Evolutionary conservation across 2,888 invertebrate genomes (phyloP), one percentile per base, ranked within the genome.

Genomic region (Erebia epiphron): DNA sequence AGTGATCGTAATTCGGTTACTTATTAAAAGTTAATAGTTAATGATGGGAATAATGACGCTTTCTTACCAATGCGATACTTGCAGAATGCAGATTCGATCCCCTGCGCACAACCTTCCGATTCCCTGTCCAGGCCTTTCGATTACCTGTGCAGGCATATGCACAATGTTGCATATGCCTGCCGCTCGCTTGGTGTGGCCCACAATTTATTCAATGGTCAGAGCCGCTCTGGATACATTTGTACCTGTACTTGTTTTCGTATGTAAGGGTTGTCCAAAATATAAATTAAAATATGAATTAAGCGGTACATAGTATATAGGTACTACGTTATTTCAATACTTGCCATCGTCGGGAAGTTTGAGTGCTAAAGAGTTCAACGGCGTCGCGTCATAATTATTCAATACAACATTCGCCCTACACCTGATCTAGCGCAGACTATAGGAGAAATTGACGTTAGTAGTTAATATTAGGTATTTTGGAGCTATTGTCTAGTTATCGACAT

Each of bases 151-250:
- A 79, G 74, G 78, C 76, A 78, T 75, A 76, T 73, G 76, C 77
- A 75, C 76, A 74, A 73, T 74, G 71, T 72, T 74, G 76, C 74
- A 76, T 75, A 75, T 76, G 68, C 77, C 70, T 74, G 75, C 74
- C 75, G 74, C 71, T 74, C 75, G 75, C 74, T 65, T 69, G 64
- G 76, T 78, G 79, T 78, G 78, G 80, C 77, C 78, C 76, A 79
- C 84, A 83, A 87, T 89, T 89, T 89, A 89, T 90, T 87, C 86
- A 90, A 89, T 88, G 84, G 83, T 84, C 82, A 81, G 83, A 85
- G 84, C 80, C 82, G 83, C 83, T 83, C 79, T 79, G 83, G 84
- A 83, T 85, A 81, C 83, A 81, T 80, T 76, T 76, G 76, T 83
- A 85, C 84, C 81, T 83, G 85, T 85, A 80, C 9, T 8, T 52